Percentiles rank a stretch among this genome's conserved stretches.
Evolutionary conservation across 2,888 invertebrate species (phyloP).

Genomic region (Aleiodes leptofemur): DNA sequence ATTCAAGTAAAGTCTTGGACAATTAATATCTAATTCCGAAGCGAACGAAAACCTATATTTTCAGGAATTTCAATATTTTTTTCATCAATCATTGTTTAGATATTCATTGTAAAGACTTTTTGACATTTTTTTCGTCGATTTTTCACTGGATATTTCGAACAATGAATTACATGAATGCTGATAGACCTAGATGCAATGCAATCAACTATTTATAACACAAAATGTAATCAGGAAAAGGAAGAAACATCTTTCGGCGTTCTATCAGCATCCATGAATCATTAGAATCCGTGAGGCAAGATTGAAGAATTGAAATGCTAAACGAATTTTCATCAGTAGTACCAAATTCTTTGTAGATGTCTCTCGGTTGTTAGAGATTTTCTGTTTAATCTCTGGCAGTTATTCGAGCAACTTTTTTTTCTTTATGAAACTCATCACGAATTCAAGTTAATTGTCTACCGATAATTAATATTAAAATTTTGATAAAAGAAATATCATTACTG

Average conservation of each 20-base stretch:
- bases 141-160: neutral
- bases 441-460: neutral
- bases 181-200: neutral
- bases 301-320: neutral
- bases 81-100: neutral
- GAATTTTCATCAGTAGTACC: neutral
- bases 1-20: neutral
- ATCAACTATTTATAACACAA: neutral
- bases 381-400: constrained; percentile 13
- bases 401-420: neutral
- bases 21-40: constrained; percentile 7
- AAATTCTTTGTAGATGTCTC: neutral
- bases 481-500: neutral
- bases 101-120: constrained; percentile 8
- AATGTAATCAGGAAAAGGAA: neutral
- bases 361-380: no score
- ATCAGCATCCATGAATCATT: constrained; percentile 9
- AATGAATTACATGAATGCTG: constrained; percentile 5
- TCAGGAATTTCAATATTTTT: neutral
- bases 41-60: neutral
- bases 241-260: neutral
- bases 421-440: constrained; percentile 21
- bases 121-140: neutral
- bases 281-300: neutral
- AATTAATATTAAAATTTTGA: constrained; percentile 4